Evolutionary conservation across 2,113 vertebrate species (phyloP), one percentile per base, ranked within the genome.

Genomic region (Elgaria multicarinata): DNA sequence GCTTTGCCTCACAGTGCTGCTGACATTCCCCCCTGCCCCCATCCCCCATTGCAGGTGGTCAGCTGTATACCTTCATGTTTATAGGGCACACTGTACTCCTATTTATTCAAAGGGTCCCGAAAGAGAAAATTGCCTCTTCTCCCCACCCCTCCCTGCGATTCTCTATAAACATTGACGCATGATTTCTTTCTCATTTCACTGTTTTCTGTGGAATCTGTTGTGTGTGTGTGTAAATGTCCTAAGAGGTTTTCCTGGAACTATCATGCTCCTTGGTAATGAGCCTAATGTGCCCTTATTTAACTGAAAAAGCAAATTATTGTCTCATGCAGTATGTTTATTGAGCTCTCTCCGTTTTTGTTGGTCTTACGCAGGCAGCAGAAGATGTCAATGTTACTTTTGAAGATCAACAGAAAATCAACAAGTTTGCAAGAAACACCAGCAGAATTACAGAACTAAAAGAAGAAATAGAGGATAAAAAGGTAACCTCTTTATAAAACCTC

Each of bases 341-440:
- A 87, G 14, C 16, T 4, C 5, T 75, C 0, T 0, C n/a, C 86
- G 16, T 91, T 13, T 6, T 0, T 36, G 88, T 39, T 83, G 1
- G 0, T 55, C 18, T 3, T 88, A n/a, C 89, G 1, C 95, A 99
- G 99, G 98, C 97, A 74, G 98, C 98, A 79, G 99, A 99, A 96
- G 99, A 99, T 87, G 99, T 99, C 77, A 98, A 99, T 2, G 99
- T 99, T 71, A 99, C 99, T 0, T 99, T 99, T 87, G 99, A 99
- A 95, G 99, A 99, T 94, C 99, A 99, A 50, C 98, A 99, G 94
- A 99, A 98, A 96, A 99, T 99, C 91, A 99, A 99, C 92, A 99
- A 99, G 82, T 99, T 99, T 94, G 99, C 99, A n/a, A 98, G 98
- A 94, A 99, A 98, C 87, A 99, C 98, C 62, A 99, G 96, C 95